Conservation (phyloP, 2,113 vertebrate genomes). For the Ardeotis arabs region DNA sequence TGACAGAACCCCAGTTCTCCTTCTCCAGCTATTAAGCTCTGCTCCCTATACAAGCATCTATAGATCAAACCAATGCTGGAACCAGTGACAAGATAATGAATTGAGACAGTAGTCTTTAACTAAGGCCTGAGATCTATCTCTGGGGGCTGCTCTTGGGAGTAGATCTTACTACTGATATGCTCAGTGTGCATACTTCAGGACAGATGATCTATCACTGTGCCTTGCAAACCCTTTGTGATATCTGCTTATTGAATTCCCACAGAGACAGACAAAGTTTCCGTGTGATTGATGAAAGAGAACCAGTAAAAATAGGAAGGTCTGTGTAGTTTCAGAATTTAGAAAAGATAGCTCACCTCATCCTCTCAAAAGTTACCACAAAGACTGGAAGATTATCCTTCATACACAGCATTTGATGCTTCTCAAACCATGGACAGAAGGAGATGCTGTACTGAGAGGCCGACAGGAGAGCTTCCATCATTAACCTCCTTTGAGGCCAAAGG, state of each 20-base stretch:
- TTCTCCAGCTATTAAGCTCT: background rate
- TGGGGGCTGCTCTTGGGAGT: background rate
- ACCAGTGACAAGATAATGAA: slow-evolving; percentile 18
- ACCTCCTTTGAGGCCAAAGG: background rate
- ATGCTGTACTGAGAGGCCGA: background rate
- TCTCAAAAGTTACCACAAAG: background rate
- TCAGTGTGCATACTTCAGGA: background rate
- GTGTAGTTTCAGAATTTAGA: background rate
- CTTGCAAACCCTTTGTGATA: background rate
- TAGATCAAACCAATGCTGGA: background rate
- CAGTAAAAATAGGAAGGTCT: background rate
- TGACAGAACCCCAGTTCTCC: background rate
- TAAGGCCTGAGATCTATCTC: background rate
- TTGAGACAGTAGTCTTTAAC: background rate
- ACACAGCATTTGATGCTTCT: background rate
- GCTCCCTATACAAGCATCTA: background rate
- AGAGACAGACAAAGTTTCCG: background rate
- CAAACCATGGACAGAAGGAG: background rate
- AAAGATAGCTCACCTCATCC: accelerated
- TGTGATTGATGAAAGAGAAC: background rate
- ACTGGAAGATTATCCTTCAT: background rate
- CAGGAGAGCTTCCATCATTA: background rate
- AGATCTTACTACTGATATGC: background rate
- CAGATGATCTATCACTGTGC: background rate
- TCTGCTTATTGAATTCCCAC: background rate